A percentile compares a stretch with the other conserved stretches of the same genome.
phyloP scores from a whole-genome alignment of 2,888 invertebrate genomes.

The Macaria liturata region DNA sequence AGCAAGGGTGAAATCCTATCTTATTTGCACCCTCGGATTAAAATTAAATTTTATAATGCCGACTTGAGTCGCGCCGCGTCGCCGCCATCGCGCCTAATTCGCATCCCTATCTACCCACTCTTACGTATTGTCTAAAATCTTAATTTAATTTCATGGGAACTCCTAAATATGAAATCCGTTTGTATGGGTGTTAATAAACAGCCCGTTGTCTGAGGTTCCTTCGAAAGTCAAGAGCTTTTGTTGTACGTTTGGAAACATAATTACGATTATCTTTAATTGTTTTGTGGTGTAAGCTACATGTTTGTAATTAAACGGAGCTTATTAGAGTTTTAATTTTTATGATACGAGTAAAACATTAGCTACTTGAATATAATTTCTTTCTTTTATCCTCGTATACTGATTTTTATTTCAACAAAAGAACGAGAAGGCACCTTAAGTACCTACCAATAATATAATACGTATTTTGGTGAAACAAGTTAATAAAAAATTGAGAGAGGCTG shows the following conservation, averaged over 20 bases:
- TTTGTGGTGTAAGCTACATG: conserved; percentile 21
- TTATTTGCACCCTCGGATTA: conserved; percentile 74
- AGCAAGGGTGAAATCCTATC: conserved; percentile 76
- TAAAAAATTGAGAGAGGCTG: conserved; percentile 55
- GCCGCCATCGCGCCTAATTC: conserved; percentile 31
- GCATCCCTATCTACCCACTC: conserved; percentile 31
- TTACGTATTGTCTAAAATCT: conserved; percentile 64
- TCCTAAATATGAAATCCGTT: conserved; percentile 61
- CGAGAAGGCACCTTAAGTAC: too few relatives aligned
- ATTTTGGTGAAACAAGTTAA: too few relatives aligned
- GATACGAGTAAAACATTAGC: not conserved
- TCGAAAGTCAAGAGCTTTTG: conserved; percentile 33
- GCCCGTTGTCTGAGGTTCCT: conserved; percentile 30
- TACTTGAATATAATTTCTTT: too few relatives aligned
- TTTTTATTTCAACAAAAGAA: too few relatives aligned
- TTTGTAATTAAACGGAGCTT: conserved; percentile 61
- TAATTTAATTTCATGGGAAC: conserved; percentile 68
- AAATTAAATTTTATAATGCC: conserved; percentile 78
- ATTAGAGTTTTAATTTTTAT: conserved; percentile 6
- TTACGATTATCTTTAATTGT: conserved; percentile 31
- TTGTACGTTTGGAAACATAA: conserved; percentile 29
- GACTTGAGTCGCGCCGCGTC: conserved; percentile 58
- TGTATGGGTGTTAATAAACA: conserved; percentile 34
- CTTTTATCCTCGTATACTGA: too few relatives aligned
- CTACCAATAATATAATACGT: too few relatives aligned